A percentile compares a stretch with the other conserved stretches of the same genome.
Conservation (phyloP, 2,797 vertebrate genomes). For the Loriculus beryllinus region DNA sequence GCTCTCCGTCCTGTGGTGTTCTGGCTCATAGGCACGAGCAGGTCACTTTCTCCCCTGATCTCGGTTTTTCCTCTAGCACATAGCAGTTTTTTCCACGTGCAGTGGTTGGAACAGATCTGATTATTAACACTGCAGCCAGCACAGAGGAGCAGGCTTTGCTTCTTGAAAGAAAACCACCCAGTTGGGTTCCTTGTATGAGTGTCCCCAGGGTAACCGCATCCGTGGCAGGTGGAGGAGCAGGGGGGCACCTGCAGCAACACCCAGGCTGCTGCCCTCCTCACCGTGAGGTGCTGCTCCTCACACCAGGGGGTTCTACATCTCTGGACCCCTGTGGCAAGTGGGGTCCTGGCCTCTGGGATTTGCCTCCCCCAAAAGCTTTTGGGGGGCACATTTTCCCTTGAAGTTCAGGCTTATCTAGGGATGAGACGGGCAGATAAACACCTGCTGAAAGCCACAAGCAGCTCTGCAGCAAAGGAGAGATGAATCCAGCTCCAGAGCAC, state of each 20-base stretch:
- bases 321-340: accelerated
- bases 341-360: neutral
- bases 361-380: neutral
- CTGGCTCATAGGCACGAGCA: neutral
- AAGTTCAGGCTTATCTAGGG: neutral
- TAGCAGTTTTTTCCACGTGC: neutral
- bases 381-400: neutral
- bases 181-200: neutral
- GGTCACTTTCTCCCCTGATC: neutral
- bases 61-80: neutral
- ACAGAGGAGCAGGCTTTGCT: neutral
- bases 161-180: neutral
- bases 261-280: neutral
- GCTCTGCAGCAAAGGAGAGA: neutral
- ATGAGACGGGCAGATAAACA: neutral
- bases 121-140: neutral
- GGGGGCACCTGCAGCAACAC: neutral
- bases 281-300: neutral
- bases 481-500: accelerated
- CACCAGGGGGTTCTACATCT: accelerated
- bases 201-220: neutral
- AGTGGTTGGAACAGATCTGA: neutral
- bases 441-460: neutral
- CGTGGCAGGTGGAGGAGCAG: neutral
- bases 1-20: accelerated